These are phyloP conservation scores for Amiota communis DNA, from an alignment of 2,888 invertebrate genomes.

Conservation along the genomic window DNA sequence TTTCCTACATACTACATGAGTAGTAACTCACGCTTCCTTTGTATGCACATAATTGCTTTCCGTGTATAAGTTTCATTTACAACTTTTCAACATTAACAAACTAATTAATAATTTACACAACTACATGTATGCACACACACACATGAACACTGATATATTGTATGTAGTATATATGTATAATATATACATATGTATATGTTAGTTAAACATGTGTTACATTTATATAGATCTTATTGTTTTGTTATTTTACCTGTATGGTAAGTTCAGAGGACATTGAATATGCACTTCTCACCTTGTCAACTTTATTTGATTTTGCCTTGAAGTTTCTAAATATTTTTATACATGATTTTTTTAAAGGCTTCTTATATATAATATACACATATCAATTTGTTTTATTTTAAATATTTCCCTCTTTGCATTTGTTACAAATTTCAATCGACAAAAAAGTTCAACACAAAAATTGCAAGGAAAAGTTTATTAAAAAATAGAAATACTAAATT, in stretches of 20 bases:
- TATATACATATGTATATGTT: too few species aligned
- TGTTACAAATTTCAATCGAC: slow-evolving; percentile 17
- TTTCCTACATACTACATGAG: not conserved
- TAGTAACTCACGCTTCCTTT: too few species aligned
- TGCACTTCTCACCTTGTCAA: too few species aligned
- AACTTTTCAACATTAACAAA: slow-evolving; percentile 18
- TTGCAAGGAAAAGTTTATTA: not conserved
- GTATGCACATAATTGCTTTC: too few species aligned
- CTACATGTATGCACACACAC: not conserved
- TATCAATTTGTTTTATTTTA: not conserved
- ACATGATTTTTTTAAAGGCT: not conserved
- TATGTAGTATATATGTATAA: too few species aligned
- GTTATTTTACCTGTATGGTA: too few species aligned
- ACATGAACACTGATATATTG: too few species aligned
- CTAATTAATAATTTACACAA: slow-evolving; percentile 27
- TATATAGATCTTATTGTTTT: not conserved
- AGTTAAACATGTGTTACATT: not conserved
- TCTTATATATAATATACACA: not conserved
- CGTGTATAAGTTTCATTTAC: not conserved
- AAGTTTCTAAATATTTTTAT: too few species aligned
- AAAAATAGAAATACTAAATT: not conserved
- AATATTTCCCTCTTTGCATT: not conserved
- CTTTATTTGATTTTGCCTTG: too few species aligned
- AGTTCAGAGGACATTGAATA: too few species aligned
- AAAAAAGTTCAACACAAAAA: slow-evolving; percentile 2